Conservation (phyloP, 2,113 vertebrate species). For the Cryptomyrus ogoouensis region DNA sequence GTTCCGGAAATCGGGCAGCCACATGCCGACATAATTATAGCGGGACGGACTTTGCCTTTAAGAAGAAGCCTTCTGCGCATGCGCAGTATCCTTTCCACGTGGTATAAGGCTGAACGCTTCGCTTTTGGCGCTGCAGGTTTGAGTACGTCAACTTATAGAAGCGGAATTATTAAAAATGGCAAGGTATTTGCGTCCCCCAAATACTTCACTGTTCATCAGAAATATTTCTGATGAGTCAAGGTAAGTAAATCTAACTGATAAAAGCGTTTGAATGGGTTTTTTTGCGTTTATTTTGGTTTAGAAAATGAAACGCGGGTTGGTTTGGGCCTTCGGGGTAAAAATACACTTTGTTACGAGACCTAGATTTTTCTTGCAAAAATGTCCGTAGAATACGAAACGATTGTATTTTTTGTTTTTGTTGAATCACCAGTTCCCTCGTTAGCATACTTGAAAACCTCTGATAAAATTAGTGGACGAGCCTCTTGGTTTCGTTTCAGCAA, state of each 20-base stretch:
- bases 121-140: conserved; percentile 1
- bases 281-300: neutral
- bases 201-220: conserved; percentile 87
- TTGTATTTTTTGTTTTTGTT: neutral
- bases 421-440: neutral
- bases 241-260: conserved; percentile 50
- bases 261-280: neutral
- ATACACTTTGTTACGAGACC: neutral
- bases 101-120: neutral
- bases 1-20: neutral
- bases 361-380: neutral
- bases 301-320: neutral
- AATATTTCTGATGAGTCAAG: conserved; percentile 93
- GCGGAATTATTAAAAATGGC: conserved; percentile 55
- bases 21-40: neutral
- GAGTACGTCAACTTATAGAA: neutral
- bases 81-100: neutral
- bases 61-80: neutral
- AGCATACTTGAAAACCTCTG: neutral
- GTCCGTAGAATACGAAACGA: neutral
- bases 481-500: neutral
- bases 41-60: neutral
- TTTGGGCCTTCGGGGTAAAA: conserved; percentile 2
- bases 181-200: conserved; percentile 85
- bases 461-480: neutral